Conservation (phyloP, 2,888 invertebrate species). For the Diarsia dahlii region DNA sequence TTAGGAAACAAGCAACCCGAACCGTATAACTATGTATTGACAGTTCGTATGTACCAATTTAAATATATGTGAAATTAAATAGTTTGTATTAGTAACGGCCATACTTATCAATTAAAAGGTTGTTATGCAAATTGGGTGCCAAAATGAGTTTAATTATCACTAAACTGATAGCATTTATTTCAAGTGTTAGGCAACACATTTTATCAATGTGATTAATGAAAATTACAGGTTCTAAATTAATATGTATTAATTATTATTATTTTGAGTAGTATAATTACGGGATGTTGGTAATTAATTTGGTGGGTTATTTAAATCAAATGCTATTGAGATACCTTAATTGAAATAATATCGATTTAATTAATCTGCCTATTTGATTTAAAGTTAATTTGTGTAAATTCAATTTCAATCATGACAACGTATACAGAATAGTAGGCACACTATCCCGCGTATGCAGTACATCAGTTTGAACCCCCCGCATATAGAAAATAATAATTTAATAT, state of each 20-base stretch:
- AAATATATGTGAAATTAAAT: background rate
- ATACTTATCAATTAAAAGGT: background rate
- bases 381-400: background rate
- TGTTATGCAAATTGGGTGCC: background rate
- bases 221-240: background rate
- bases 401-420: background rate
- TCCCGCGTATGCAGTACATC: no score
- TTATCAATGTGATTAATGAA: background rate
- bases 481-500: no score
- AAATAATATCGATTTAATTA: background rate
- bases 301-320: background rate
- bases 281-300: background rate
- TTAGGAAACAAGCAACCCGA: background rate
- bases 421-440: no score
- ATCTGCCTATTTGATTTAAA: background rate
- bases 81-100: background rate
- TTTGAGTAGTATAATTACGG: background rate
- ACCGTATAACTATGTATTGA: background rate
- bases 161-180: slow-evolving; percentile 20
- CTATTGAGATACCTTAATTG: background rate
- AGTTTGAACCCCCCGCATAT: no score
- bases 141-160: background rate
- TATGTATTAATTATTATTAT: background rate
- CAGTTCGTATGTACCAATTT: no score
- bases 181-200: background rate